Percentiles rank a stretch among this genome's conserved stretches.
phyloP scores from a whole-genome alignment of 2,888 invertebrate genomes.

The Dione juno region DNA sequence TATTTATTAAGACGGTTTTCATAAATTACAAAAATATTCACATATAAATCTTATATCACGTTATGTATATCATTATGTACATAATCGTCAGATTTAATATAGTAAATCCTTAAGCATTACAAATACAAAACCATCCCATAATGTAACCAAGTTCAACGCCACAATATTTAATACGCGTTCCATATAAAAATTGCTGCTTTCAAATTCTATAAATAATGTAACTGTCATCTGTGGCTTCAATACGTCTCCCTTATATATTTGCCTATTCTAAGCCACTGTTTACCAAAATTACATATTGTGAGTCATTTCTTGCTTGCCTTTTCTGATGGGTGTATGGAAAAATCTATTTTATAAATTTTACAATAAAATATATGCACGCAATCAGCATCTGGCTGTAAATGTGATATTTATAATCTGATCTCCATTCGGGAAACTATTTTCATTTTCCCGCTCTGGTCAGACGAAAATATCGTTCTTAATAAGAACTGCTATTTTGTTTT shows the following conservation, averaged over 20 bases:
- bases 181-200: slow-evolving; percentile 28
- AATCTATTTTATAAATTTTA: no score
- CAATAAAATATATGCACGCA: no score
- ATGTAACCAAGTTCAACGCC: slow-evolving; percentile 12
- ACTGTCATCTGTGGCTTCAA: slow-evolving; percentile 21
- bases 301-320: background rate
- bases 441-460: no score
- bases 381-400: no score
- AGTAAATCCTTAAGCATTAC: background rate
- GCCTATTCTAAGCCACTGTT: slow-evolving; percentile 11
- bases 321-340: background rate
- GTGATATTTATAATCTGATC: no score
- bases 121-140: background rate
- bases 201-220: slow-evolving; percentile 38
- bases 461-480: no score
- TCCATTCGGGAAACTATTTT: no score
- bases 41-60: no score
- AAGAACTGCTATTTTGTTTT: no score
- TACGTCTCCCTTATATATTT: slow-evolving; percentile 23
- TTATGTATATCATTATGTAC: no score
- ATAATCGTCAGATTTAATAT: background rate
- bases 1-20: no score
- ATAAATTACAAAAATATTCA: no score
- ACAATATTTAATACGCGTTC: slow-evolving; percentile 15
- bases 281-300: slow-evolving; percentile 24